These are phyloP conservation scores for Deroplatys truncata DNA, from an alignment of 2,888 invertebrate species.

Conservation along the genomic window DNA sequence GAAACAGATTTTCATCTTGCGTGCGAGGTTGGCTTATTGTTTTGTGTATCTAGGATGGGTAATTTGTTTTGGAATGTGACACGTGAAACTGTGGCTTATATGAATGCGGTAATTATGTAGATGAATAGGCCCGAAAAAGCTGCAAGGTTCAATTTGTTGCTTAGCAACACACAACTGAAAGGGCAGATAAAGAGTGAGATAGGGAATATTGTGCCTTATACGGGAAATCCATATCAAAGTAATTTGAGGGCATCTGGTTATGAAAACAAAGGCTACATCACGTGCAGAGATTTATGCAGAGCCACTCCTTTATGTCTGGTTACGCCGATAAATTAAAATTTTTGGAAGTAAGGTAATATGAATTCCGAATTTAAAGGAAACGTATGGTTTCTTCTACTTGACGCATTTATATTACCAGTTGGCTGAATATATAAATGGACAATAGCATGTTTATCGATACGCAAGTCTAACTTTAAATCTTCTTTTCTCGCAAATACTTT, in stretches of 20 bases:
- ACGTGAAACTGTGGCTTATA: not conserved
- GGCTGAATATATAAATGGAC: too few species aligned
- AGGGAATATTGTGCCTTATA: not conserved
- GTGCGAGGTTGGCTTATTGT: not conserved
- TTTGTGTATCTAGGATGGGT: not conserved
- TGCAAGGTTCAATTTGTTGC: not conserved
- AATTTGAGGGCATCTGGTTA: not conserved
- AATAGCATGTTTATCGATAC: too few species aligned
- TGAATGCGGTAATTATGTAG: conserved; percentile 3
- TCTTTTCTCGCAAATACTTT: too few species aligned
- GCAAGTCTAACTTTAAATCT: too few species aligned
- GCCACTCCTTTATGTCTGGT: too few species aligned
- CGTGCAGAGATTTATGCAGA: not conserved
- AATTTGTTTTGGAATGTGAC: not conserved
- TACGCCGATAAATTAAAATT: too few species aligned
- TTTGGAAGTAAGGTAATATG: too few species aligned
- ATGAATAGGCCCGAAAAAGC: not conserved
- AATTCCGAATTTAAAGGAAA: too few species aligned
- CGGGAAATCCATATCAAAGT: not conserved
- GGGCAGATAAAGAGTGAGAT: not conserved
- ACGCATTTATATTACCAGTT: too few species aligned
- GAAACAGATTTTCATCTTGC: not conserved
- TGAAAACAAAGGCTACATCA: not conserved
- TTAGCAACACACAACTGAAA: too few species aligned
- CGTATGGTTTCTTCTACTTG: too few species aligned